phyloP scores from a whole-genome alignment of 2,113 vertebrate genomes.

The Alethe diademata region DNA sequence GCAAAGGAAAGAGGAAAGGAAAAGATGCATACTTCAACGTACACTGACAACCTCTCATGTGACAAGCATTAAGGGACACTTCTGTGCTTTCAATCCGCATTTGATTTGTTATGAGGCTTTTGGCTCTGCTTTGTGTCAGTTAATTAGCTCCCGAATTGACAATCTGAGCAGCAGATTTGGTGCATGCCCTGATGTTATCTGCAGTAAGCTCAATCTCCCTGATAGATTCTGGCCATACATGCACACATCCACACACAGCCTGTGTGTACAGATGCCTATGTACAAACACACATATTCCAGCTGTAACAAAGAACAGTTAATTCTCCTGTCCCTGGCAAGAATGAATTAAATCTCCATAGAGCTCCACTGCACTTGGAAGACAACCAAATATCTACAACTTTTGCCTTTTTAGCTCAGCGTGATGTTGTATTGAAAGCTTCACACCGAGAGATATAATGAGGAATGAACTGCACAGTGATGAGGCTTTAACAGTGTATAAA shows the following conservation, averaged over 20 bases:
- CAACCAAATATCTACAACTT: constrained; percentile 78
- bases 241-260: background rate
- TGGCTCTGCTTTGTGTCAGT: constrained; percentile 60
- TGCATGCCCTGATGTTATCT: constrained; percentile 42
- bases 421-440: constrained; percentile 75
- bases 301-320: constrained; percentile 62
- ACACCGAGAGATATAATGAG: constrained; percentile 78
- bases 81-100: constrained; percentile 1
- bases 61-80: constrained; percentile 46
- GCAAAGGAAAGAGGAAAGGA: background rate
- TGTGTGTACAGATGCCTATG: background rate
- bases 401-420: constrained; percentile 72
- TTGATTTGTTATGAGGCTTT: constrained; percentile 61
- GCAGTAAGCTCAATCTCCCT: constrained; percentile 29
- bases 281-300: background rate
- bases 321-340: constrained; percentile 69
- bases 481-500: constrained; percentile 77
- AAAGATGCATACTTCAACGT: constrained; percentile 52
- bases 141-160: constrained; percentile 74
- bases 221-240: background rate
- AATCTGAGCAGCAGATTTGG: constrained; percentile 63
- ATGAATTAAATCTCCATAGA: constrained; percentile 77
- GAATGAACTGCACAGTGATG: constrained; percentile 75
- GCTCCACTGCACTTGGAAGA: constrained; percentile 77
- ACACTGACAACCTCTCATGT: constrained; percentile 46